A percentile compares a stretch with the other conserved stretches of the same genome.
phyloP scores from a whole-genome alignment of 1,140 invertebrate species.

The Drosophila ironensis region DNA sequence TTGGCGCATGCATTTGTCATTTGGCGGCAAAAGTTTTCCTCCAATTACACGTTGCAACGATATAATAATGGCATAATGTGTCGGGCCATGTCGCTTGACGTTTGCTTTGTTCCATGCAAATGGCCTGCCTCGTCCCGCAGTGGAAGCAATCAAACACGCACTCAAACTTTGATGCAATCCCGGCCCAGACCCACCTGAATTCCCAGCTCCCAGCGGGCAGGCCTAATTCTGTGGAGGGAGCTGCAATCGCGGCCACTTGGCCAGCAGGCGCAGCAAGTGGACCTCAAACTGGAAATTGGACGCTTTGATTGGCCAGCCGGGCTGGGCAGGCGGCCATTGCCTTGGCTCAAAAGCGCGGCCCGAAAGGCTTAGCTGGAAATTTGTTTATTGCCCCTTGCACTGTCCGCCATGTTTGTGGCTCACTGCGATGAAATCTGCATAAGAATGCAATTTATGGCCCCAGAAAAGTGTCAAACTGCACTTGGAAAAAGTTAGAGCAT shows the following conservation, averaged over 20 bases:
- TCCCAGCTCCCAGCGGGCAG: slow-evolving; percentile 3
- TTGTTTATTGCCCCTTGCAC: slow-evolving; percentile 32
- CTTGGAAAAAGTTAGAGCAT: too few relatives aligned
- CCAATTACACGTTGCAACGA: slow-evolving; percentile 77
- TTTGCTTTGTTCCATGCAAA: slow-evolving; percentile 38
- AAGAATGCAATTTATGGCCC: background rate
- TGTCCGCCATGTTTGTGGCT: slow-evolving; percentile 47
- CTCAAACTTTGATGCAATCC: slow-evolving; percentile 1
- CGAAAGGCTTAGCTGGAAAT: slow-evolving; percentile 43
- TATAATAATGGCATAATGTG: slow-evolving; percentile 78
- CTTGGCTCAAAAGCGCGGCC: slow-evolving; percentile 47
- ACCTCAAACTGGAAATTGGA: slow-evolving; percentile 60
- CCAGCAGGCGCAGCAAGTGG: slow-evolving; percentile 1
- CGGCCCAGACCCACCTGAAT: background rate
- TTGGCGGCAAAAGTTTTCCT: slow-evolving; percentile 73
- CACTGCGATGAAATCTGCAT: background rate
- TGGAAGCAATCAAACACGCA: slow-evolving; percentile 2
- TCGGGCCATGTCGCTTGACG: slow-evolving; percentile 26
- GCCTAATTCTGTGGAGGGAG: background rate
- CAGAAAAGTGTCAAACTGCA: background rate
- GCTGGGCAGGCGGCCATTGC: slow-evolving; percentile 52
- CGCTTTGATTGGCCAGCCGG: slow-evolving; percentile 65
- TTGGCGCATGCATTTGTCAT: slow-evolving; percentile 69
- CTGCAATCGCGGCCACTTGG: slow-evolving; percentile 15
- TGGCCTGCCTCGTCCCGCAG: background rate